Conservation (phyloP, 2,888 invertebrate species). For the Nezara viridula region DNA sequence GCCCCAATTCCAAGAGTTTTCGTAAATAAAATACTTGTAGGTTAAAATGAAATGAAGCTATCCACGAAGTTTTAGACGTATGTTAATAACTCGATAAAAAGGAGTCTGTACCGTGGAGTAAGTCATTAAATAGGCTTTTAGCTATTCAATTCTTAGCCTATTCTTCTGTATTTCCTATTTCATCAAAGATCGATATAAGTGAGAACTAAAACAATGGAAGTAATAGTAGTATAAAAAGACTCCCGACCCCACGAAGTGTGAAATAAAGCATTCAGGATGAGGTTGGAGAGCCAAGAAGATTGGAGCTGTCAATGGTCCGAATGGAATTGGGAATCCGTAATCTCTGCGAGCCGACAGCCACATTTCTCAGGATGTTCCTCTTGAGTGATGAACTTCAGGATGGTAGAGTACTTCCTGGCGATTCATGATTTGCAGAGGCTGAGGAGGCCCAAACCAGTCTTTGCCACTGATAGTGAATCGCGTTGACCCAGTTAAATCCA, state of each 20-base stretch:
- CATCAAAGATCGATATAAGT: background rate
- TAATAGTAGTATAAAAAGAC: background rate
- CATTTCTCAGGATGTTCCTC: slow-evolving; percentile 21
- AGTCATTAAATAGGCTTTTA: too few species aligned
- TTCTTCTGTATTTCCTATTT: background rate
- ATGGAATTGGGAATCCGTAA: slow-evolving; percentile 13
- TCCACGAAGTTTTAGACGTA: too few species aligned
- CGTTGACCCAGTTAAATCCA: background rate
- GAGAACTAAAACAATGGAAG: background rate
- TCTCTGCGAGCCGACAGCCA: background rate
- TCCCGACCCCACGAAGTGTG: background rate
- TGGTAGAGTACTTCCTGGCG: background rate
- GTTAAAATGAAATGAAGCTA: too few species aligned
- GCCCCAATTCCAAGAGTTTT: too few species aligned
- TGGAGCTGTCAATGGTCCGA: background rate
- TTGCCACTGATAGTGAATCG: background rate
- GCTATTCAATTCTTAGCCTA: too few species aligned
- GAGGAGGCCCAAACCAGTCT: background rate
- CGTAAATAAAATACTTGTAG: too few species aligned
- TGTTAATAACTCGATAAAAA: too few species aligned
- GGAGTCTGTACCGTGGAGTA: too few species aligned
- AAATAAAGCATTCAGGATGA: background rate
- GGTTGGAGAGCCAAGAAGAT: background rate
- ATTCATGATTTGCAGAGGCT: background rate
- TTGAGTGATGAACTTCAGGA: background rate